Evolutionary conservation across 2,113 vertebrate genomes (phyloP), one percentile per base, ranked within the genome.

Genomic region (Nibea coibor): DNA sequence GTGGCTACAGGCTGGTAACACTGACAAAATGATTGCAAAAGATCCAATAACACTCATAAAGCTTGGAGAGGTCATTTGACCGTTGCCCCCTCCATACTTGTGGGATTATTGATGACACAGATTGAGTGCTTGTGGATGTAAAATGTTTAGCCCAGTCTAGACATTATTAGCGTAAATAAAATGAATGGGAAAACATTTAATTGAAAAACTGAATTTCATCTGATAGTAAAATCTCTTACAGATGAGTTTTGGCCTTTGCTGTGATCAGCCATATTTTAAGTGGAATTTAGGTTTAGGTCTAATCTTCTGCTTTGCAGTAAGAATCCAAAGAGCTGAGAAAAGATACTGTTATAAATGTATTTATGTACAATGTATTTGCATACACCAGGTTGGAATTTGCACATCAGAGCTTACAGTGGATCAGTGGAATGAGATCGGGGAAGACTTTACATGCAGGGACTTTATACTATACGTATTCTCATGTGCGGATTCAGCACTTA

Each of bases 401-500:
- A 74, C 17, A 85, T 73, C 22, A 71, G 56, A 43, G 79, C 64
- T 83, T 81, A 80, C 28, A 19, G 28, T 5, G 58, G 83, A 78
- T 83, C 75, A 83, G 56, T 15, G 53, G 70, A 53, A 84, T 83
- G 62, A 51, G 35, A 45, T 48, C 24, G 26, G 45, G 10, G 59
- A 48, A 45, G 35, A 66, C 50, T 70, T 35, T 19, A 72, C 28
- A 67, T 77, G 63, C 20, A 10, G 26, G 15, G 5, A 26, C 70
- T 71, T 54, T 62, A 72, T 68, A 43, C 61, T 28, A 12, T 56
- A 39, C 53, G 39, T 26, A 26, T 45, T 74, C 48, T 20, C 4
- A n/a, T 20, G 54, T 73, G 75, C 73, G 71, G 57, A 86, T 81
- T 81, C 83, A 86, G 81, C 84, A 75, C 57, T 82, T 63, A 22